Evolutionary conservation across 2,797 vertebrate species (phyloP).

Genomic region (Enteromius treurensis): DNA sequence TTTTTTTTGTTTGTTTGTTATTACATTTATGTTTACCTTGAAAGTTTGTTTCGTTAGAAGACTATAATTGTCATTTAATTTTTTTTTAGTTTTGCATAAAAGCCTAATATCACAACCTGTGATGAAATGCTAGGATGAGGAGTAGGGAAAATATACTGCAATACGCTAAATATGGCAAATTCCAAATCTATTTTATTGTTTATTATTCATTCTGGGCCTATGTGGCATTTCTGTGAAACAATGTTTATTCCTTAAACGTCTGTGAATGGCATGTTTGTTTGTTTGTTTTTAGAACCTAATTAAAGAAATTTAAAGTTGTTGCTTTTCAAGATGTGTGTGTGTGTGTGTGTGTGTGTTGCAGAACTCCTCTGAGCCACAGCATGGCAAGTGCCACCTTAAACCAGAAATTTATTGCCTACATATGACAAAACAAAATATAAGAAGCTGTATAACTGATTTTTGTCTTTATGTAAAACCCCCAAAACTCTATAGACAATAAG

Average conservation of each 20-base stretch:
- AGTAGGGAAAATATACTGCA: background rate
- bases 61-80: background rate
- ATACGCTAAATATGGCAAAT: background rate
- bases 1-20: background rate
- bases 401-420: background rate
- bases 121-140: background rate
- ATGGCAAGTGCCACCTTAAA: slow-evolving; percentile 49
- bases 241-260: background rate
- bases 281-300: background rate
- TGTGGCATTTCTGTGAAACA: background rate
- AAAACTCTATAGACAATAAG: background rate
- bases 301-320: background rate
- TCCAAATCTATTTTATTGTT: background rate
- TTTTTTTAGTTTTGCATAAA: background rate
- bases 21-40: background rate
- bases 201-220: background rate
- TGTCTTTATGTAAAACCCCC: background rate
- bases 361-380: background rate
- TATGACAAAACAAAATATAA: slow-evolving; percentile 20
- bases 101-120: background rate
- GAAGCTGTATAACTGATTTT: background rate
- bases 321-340: background rate
- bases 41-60: background rate
- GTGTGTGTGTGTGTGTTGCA: background rate
- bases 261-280: background rate